Evolutionary conservation across 2,888 invertebrate species (phyloP), one percentile per base, ranked within the genome.

Genomic region (Octonoba sinensis): DNA sequence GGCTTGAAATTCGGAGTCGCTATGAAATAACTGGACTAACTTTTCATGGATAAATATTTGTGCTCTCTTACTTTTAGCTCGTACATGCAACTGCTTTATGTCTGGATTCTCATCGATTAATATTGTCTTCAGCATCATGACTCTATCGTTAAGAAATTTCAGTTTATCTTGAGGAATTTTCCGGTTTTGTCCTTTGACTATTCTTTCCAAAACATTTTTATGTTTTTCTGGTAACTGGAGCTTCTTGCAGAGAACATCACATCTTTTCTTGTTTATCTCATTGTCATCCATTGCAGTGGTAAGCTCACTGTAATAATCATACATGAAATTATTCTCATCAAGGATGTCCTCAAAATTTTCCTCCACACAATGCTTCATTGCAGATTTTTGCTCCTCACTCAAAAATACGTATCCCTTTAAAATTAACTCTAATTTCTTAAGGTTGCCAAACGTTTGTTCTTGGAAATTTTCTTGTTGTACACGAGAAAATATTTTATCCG

Each of bases 51-150:
- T 18, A 46, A 65, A 36, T 3, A 12, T 24, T 44, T 71, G 56
- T 49, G 24, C 59, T 49, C 60, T 65, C 22, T 15, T 13, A 36
- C 57, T 66, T 4, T 36, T 71, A 6, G 65, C 57, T 36, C 46
- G 59, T 6, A 59, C 78, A 36, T 49, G 71, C 0, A 78, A 27
- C 2, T 65, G 47, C 18, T 47, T 44, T 13, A 78, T 65, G 20
- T 47, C 36, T 44, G 3, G 6, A 18, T 78, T 47, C 6, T 46
- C 64, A 15, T 78, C 65, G 18, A 71, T 78, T 44, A 78, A 65
- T 46, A 78, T 51, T 3, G 47, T 11, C 20, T 71, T 65, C 3
- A 78, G 57, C 15, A 65, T 18, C 20, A 65, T 36, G 15, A 71
- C 49, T 27, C 78, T 47, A 46, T 54, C 56, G 18, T 70, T 64